Base-by-base conservation (phyloP, 2,797 vertebrate species). In the Diglossa cyanea region DNA sequence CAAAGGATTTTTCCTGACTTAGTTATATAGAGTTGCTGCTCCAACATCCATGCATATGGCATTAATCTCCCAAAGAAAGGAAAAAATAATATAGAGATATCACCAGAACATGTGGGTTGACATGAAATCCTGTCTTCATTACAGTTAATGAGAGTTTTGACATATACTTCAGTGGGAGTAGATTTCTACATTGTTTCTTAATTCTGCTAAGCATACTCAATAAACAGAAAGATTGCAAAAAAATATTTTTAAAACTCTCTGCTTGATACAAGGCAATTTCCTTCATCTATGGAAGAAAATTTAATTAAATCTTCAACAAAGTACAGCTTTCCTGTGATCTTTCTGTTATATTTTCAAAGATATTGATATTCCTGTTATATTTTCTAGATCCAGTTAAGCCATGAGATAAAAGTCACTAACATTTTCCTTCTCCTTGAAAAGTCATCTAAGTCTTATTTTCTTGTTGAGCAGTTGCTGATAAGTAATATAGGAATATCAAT, bases 91-190 rank as follows among this genome's bases (percentile, higher is more conserved):
- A 17, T 3, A 61, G 15, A 6, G 31, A 40, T 71, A 48, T n/a
- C 24, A 48, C 5, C 0, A 1, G 28, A 53, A 62, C 6, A 16
- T 6, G 30, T 5, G n/a, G 20, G 4, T 39, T 75, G n/a, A 15
- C 3, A 23, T 23, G 16, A 76, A 90, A 81, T n/a, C 53, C 14
- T 67, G 31, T 47, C 31, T 11, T 67, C 44, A 42, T 37, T 75
- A 20, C n/a, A 55, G 10, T 23, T 31, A 37, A 54, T 24, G 15
- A 61, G 14, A 71, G 11, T 28, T 77, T 77, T 81, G 30, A 24
- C 37, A 25, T 17, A 11, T 21, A 37, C 13, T 35, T 74, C 28
- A 61, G 14, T 3, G 16, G 17, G 17, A 24, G 17, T 26, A 70
- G 33, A 53, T 44, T 86, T 65, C 42, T 51, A 44, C 14, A 35